Evolutionary conservation across 2,888 invertebrate genomes (phyloP).

Genomic region (Drosophila kuntzei): DNA sequence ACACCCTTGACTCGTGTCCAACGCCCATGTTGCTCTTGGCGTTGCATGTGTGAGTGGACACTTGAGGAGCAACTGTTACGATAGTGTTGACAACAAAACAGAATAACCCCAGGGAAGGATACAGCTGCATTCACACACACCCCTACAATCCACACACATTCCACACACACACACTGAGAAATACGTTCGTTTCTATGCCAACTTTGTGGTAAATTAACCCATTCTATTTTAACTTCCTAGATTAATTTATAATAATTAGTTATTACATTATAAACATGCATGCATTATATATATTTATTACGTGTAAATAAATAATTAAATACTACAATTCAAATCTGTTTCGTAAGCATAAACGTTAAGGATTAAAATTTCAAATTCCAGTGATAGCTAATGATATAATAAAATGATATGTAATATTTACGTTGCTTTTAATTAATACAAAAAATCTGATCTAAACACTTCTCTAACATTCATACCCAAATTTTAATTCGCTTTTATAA

Average conservation of each 20-base stretch:
- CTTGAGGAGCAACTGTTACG: conserved; percentile 47
- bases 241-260: not conserved
- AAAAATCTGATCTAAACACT: not conserved
- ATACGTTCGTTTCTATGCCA: conserved; percentile 3
- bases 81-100: conserved; percentile 50
- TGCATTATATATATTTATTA: not conserved
- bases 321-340: not conserved
- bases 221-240: not conserved
- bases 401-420: not conserved
- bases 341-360: not conserved
- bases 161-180: conserved; percentile 3
- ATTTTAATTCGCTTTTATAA: too few relatives aligned
- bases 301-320: not conserved
- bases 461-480: not conserved
- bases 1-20: conserved; percentile 8
- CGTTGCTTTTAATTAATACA: too few relatives aligned
- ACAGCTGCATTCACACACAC: conserved; percentile 12
- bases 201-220: not conserved
- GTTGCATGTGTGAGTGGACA: conserved; percentile 57
- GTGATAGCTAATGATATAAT: not conserved
- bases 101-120: conserved; percentile 5
- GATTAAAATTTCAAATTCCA: not conserved
- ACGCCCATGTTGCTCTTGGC: conserved; percentile 20
- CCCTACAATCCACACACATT: conserved; percentile 4
- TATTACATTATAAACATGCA: not conserved